Evolutionary conservation across 2,113 vertebrate species (phyloP), one percentile per base, ranked within the genome.

Genomic region (Rhombomys opimus): DNA sequence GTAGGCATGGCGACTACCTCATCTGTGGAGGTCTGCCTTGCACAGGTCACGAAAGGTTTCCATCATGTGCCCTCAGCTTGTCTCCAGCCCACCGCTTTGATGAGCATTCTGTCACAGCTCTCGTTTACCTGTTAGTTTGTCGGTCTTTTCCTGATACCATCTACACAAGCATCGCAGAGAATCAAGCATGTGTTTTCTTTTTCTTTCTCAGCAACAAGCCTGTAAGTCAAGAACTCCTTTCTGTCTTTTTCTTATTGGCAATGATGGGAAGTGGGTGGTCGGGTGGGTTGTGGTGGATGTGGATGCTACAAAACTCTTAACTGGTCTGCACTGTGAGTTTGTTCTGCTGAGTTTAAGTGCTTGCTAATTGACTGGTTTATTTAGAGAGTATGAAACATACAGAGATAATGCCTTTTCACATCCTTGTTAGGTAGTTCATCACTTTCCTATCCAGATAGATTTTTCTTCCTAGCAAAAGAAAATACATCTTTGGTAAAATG

Each of bases 401-500:
- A 90, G 52, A 96, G 41, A 68, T 90, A 90, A 38, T 89, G 89
- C 23, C 52, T 86, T 90, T 87, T 94, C 22, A 87, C 54, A 78
- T 72, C 41, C 38, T 96, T 93, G 32, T 89, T 73, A 18, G 59
- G 14, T n/a, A 76, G n/a, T 91, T 93, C 57, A 67, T 91, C 65
- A 57, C 89, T 96, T 95, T 96, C 75, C 54, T 96, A 38, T 88
- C 30, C 46, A 86, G 61, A 78, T 81, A 96, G 27, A 78, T 92
- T 93, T 86, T 90, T 25, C 59, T 23, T 78, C 11, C 41, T 80
- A 90, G 63, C 50, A 95, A 20, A 89, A 50, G 57, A 87, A 61
- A 94, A 77, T 3, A 78, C 5, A 38, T 92, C 41, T 95, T 93
- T 92, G 46, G 59, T 61, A 50, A 85, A 92, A 17, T 78, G 6